A percentile compares a stretch with the other conserved stretches of the same genome.
These are phyloP conservation scores for Ctenoplectra terminalis DNA, from an alignment of 1,140 invertebrate species.

Conservation along the genomic window DNA sequence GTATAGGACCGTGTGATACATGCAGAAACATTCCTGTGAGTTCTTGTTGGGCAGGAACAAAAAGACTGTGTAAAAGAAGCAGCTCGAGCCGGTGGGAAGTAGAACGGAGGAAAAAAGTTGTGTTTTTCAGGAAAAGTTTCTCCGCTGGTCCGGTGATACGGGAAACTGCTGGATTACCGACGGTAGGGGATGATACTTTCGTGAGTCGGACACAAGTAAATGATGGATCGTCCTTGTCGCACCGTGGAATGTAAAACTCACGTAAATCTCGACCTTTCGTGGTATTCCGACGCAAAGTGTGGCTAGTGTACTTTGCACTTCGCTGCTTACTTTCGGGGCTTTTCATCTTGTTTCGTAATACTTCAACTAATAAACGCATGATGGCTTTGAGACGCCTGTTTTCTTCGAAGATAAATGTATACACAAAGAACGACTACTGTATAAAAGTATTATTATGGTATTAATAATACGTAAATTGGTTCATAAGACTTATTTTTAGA, in stretches of 20 bases:
- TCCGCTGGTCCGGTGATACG: constrained; percentile 58
- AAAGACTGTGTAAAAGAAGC: neutral
- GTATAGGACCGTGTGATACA: constrained; percentile 64
- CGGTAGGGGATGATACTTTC: constrained; percentile 74
- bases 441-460: too few species aligned
- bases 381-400: neutral
- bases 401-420: neutral
- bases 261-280: constrained; percentile 75
- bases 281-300: constrained; percentile 43
- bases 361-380: neutral
- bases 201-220: constrained; percentile 78
- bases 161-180: constrained; percentile 72
- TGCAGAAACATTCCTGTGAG: constrained; percentile 66
- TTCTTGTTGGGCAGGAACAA: constrained; percentile 41
- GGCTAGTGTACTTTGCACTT: constrained; percentile 66
- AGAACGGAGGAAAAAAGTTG: constrained; percentile 54
- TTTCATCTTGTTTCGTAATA: neutral
- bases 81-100: constrained; percentile 16
- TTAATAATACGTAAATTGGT: too few species aligned
- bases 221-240: constrained; percentile 76
- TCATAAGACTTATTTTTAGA: too few species aligned
- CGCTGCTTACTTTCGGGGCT: neutral
- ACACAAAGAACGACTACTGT: too few species aligned
- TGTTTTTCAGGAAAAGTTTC: constrained; percentile 74
- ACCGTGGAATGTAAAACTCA: constrained; percentile 75